phyloP scores from a whole-genome alignment of 2,797 vertebrate genomes.

The Semotilus atromaculatus region DNA sequence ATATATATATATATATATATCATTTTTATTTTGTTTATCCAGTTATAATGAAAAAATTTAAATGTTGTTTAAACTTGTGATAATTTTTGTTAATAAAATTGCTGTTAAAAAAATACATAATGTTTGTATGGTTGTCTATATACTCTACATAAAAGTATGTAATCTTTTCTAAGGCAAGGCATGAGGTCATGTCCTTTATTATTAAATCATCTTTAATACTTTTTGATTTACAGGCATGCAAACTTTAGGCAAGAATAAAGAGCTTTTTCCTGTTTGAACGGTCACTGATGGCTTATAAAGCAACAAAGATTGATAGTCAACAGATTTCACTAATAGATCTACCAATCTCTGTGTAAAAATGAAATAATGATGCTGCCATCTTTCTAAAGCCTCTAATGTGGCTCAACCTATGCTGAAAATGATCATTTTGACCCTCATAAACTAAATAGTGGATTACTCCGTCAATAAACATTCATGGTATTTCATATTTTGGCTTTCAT shows the following conservation, averaged over 20 bases:
- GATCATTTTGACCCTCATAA: background rate
- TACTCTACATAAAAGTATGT: no score
- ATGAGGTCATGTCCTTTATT: no score
- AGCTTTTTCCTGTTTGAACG: background rate
- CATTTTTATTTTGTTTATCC: no score
- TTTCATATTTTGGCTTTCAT: background rate
- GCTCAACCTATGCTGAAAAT: background rate
- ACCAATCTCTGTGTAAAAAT: background rate
- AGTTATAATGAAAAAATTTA: no score
- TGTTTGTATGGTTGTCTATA: no score
- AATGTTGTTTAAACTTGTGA: no score
- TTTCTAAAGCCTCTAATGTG: background rate
- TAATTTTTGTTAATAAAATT: no score
- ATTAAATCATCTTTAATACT: background rate
- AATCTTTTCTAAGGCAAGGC: no score
- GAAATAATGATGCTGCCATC: background rate
- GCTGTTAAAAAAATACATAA: no score
- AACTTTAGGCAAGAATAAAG: background rate
- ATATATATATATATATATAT: no score
- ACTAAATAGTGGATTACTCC: background rate
- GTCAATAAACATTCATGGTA: background rate
- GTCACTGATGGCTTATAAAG: background rate
- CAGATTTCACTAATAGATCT: background rate
- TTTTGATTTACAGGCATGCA: background rate
- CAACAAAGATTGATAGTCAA: background rate